Base-by-base conservation (phyloP, 2,888 invertebrate species). In the Drosophila helvetica region DNA sequence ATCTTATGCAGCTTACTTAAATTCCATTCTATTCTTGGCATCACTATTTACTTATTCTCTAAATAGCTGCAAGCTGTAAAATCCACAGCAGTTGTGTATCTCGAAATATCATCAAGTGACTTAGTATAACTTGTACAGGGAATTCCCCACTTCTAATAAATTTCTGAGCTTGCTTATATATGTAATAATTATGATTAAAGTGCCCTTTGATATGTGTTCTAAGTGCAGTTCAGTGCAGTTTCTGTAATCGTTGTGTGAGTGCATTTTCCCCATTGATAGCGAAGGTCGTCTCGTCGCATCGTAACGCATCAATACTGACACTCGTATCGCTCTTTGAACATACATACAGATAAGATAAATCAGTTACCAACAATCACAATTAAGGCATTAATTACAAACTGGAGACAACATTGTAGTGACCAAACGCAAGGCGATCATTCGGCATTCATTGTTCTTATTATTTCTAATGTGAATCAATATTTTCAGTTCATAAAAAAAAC, bases 271-370 rank as follows among this genome's bases (percentile, higher is more conserved):
- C 18, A 17, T 47, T 15, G 67, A 38, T 58, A 67, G 43, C 58
- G 43, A 68, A 67, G 67, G 53, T 58, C 58, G 19, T 10, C 7
- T 1, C 33, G 15, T 38, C 2, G n/a, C 38, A 15, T 15, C n/a
- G 17, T 25, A 60, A 46, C 30, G 47, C 60, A 58, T 53, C 22
- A 47, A 22, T 52, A 47, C 38, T 42, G 47, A 53, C 43, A 59
- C 15, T n/a, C 38, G n/a, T 38, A 38, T 38, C 38, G 38, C n/a
- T 48, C 45, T 18, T 3, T 5, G 15, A 10, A 43, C 43, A 19
- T 54, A 48, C 5, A 15, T 5, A 17, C 19, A 42, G 74, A 81
- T 79, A 84, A 84, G 81, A 81, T 75, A 84, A 68, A 63, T 50
- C 38, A 38, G 38, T 59, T 67, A 54, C 53, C 38, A 30, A 42